phyloP scores from a whole-genome alignment of 2,113 vertebrate genomes.

The Eurystomus gularis region DNA sequence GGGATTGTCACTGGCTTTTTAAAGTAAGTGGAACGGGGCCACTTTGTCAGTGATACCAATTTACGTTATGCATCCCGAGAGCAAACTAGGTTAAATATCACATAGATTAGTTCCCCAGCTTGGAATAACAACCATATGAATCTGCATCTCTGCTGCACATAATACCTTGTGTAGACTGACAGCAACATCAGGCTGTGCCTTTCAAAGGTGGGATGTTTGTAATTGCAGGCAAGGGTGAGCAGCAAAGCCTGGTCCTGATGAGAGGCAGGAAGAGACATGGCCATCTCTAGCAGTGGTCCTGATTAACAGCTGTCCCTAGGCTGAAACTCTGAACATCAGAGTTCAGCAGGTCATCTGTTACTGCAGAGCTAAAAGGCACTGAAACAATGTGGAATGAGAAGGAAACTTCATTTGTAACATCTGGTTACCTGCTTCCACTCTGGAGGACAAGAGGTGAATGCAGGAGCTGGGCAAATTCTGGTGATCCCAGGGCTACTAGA shows the following conservation, averaged over 20 bases:
- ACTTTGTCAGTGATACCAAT: not conserved
- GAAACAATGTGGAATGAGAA: not conserved
- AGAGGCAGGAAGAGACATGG: not conserved
- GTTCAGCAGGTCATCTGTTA: not conserved
- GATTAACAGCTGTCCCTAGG: not conserved
- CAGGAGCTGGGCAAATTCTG: not conserved
- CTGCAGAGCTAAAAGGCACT: not conserved
- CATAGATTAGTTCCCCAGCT: not conserved
- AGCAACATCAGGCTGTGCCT: not conserved
- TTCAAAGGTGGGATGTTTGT: not conserved
- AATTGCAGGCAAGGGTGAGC: fast-evolving
- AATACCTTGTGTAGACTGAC: not conserved
- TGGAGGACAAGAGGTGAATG: not conserved
- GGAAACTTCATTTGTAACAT: not conserved
- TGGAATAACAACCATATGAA: not conserved
- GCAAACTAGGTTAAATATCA: not conserved
- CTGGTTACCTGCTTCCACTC: not conserved
- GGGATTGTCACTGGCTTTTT: not conserved
- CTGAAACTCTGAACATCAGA: not conserved
- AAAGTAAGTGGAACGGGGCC: not conserved
- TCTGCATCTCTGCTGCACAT: not conserved
- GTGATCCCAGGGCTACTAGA: not conserved
- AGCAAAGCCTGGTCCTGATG: not conserved
- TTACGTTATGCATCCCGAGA: not conserved
- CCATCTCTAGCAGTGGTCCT: not conserved